Base-by-base conservation (phyloP, 2,797 vertebrate species). In the Tadarida brasiliensis region DNA sequence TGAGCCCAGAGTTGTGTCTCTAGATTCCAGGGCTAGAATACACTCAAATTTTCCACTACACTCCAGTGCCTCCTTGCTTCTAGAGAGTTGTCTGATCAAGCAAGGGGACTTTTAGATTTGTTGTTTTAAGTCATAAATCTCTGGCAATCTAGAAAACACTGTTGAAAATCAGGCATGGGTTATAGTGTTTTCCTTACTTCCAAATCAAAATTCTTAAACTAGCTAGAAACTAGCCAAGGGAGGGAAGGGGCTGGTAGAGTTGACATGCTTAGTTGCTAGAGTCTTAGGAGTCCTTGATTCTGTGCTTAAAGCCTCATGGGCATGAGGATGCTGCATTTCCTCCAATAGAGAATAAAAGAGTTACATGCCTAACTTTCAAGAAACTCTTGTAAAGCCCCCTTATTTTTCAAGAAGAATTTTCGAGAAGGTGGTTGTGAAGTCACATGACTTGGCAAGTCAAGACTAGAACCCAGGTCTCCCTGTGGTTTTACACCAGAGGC, bases 341-440 rank as follows among this genome's bases (percentile, higher is more conserved):
- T n/a, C 67, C 76, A n/a, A 24, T 1, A 82, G 22, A 78, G 11
- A 71, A 63, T 47, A 30, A 65, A 88, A 68, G 39, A 87, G 73
- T 84, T 44, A 35, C 16, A 54, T 49, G 19, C 73, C 83, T 77
- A 68, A 67, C 61, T 87, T 94, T 67, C 9, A 47, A 15, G 30
- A 68, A 30, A n/a, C 28, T 94, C 67, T 84, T 68, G 35, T 28
- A 84, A 57, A 61, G 44, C 28, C 71, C 44, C 76, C 28, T 70
- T 90, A 14, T 59, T 92, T 94, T 86, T 81, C 73, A 94, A 88
- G 51, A 15, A 33, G 16, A 54, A 84, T 70, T 80, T 76, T 49
- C 47, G 81, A 80, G 30, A 68, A 65, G 24, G 22, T 30, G 68
- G 17, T 54, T 22, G 35, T 12, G 10, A 28, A 33, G 47, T 74